These are phyloP conservation scores for Corydoras maculifer DNA, from an alignment of 2,113 vertebrate species.

Conservation along the genomic window DNA sequence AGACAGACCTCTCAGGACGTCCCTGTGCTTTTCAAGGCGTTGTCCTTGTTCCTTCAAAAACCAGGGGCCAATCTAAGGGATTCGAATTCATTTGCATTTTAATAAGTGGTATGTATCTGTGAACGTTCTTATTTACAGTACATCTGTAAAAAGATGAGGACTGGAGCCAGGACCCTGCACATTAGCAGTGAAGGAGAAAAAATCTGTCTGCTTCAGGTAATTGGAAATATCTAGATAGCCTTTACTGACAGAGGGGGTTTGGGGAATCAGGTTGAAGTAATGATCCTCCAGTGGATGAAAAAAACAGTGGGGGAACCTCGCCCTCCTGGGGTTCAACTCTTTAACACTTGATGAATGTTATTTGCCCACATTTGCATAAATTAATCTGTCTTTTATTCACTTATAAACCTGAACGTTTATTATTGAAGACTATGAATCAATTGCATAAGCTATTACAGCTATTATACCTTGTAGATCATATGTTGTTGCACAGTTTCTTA, in stretches of 20 bases:
- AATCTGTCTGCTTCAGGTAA: constrained; percentile 36
- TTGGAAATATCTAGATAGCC: constrained; percentile 38
- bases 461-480: too few relatives aligned
- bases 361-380: background rate
- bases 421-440: too few relatives aligned
- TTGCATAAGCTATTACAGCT: too few relatives aligned
- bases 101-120: constrained; percentile 6
- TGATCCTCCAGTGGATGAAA: background rate
- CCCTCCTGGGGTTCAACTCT: constrained; percentile 38
- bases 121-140: constrained; percentile 33
- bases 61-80: constrained; percentile 2
- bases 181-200: background rate
- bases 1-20: background rate
- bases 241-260: constrained; percentile 6
- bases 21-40: too few relatives aligned
- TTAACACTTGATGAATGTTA: background rate
- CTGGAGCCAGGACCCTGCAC: constrained; percentile 19
- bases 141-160: constrained; percentile 8
- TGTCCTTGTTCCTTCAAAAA: too few relatives aligned
- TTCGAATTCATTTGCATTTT: constrained; percentile 26
- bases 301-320: constrained; percentile 25
- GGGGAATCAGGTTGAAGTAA: constrained; percentile 8
- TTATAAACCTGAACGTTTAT: constrained; percentile 4
- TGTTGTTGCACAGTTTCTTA: too few relatives aligned
- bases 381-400: constrained; percentile 27